These are phyloP conservation scores for Periplaneta americana DNA, from an alignment of 1,140 invertebrate genomes.

Conservation along the genomic window DNA sequence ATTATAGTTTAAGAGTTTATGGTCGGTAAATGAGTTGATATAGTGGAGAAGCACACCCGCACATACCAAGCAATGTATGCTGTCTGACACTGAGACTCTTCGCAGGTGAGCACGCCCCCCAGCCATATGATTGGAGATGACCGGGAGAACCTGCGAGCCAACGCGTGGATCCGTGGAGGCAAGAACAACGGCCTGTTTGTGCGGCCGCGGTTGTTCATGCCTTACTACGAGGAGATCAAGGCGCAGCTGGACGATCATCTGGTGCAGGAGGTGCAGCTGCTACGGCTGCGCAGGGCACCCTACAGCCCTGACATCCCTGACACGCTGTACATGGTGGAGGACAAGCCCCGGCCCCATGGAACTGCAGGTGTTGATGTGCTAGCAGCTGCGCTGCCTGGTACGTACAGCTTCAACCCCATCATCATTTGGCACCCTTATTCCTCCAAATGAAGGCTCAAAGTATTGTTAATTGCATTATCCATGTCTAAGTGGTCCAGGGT, in stretches of 20 bases:
- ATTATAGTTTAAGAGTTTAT: too few relatives aligned
- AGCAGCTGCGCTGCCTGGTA: conserved; percentile 50
- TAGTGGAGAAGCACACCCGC: too few relatives aligned
- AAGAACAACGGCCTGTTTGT: conserved; percentile 74
- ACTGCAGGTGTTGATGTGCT: conserved; percentile 35
- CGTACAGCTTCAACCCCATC: too few relatives aligned
- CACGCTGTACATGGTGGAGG: conserved; percentile 88
- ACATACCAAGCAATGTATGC: too few relatives aligned
- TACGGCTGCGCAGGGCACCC: conserved; percentile 62
- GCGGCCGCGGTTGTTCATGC: conserved; percentile 83
- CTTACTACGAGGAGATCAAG: conserved; percentile 92
- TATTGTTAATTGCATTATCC: too few relatives aligned
- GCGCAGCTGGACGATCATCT: conserved; percentile 77
- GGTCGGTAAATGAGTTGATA: too few relatives aligned
- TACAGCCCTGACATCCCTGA: conserved; percentile 80
- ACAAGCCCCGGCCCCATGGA: conserved; percentile 41
- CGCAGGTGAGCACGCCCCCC: conserved; percentile 64
- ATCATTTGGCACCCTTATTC: too few relatives aligned
- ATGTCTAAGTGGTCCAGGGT: too few relatives aligned
- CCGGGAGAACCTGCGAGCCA: conserved; percentile 61
- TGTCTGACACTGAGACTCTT: too few relatives aligned
- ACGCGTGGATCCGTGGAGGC: conserved; percentile 77
- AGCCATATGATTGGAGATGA: conserved; percentile 80
- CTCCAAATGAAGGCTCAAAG: too few relatives aligned
- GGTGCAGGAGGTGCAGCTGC: conserved; percentile 69